A percentile compares a stretch with the other conserved stretches of the same genome.
Evolutionary conservation across 2,888 invertebrate genomes (phyloP).

Genomic region (Lithophane leautieri): DNA sequence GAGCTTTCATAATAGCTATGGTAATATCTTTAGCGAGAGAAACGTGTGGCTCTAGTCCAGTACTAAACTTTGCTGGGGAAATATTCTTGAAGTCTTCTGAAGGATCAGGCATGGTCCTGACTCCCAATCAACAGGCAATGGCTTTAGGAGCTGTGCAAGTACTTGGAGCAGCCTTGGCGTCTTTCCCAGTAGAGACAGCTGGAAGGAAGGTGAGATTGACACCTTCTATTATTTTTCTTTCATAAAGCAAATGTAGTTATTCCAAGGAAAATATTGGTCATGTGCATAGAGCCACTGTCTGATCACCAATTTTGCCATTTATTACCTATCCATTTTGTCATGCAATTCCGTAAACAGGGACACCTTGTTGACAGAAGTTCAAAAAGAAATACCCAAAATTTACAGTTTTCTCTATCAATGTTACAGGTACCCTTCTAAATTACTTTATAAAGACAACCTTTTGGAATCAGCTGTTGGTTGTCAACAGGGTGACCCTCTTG

Average conservation of each 20-base stretch:
- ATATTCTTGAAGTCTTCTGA: slow-evolving; percentile 80
- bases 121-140: slow-evolving; percentile 86
- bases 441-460: too few species aligned
- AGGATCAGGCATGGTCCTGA: slow-evolving; percentile 73
- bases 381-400: too few species aligned
- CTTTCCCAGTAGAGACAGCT: slow-evolving; percentile 81
- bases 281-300: background rate
- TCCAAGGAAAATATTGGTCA: too few species aligned
- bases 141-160: slow-evolving; percentile 84
- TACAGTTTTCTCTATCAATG: too few species aligned
- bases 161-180: slow-evolving; percentile 79
- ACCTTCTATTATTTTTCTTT: background rate
- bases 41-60: slow-evolving; percentile 83
- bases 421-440: too few species aligned
- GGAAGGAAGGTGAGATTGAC: slow-evolving; percentile 81
- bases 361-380: too few species aligned
- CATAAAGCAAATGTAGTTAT: too few species aligned
- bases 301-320: background rate
- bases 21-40: slow-evolving; percentile 79
- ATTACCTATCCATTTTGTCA: background rate
- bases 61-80: slow-evolving; percentile 85
- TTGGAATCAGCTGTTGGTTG: too few species aligned
- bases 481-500: too few species aligned
- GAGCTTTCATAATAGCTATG: slow-evolving; percentile 82
- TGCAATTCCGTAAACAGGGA: too few species aligned